phyloP scores from a whole-genome alignment of 2,113 vertebrate genomes.

The Bombycilla garrulus region DNA sequence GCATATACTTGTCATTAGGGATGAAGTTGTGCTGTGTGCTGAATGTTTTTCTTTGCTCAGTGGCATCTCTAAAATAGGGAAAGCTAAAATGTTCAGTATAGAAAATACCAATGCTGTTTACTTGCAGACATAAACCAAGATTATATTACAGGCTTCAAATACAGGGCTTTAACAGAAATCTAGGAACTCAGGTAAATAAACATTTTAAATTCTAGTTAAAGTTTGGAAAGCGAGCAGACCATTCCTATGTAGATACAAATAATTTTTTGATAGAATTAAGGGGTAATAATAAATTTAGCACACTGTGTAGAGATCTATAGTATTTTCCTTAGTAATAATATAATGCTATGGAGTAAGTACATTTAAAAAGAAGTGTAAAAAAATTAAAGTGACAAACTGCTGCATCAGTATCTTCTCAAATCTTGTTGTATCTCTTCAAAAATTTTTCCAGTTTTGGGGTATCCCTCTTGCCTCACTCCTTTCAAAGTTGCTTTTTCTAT shows the following conservation, averaged over 20 bases:
- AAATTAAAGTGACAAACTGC: neutral
- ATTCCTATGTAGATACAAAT: neutral
- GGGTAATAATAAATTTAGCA: neutral
- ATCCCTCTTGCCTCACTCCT: neutral
- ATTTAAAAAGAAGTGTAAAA: neutral
- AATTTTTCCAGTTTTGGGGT: rapidly evolving
- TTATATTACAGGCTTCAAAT: neutral
- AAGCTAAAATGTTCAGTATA: neutral
- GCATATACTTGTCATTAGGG: neutral
- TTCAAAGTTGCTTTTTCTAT: neutral
- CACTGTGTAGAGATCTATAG: neutral
- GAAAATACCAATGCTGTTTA: neutral
- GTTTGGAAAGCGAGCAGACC: neutral
- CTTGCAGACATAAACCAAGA: neutral
- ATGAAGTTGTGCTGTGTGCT: neutral
- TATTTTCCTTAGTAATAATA: neutral
- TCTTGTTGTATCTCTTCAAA: neutral
- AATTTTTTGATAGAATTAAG: neutral
- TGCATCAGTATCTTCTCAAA: neutral
- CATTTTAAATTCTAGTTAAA: neutral
- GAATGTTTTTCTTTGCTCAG: neutral
- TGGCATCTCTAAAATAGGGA: neutral
- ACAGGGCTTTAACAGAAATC: neutral
- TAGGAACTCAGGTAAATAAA: neutral
- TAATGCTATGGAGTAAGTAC: neutral